Evolutionary conservation across 2,888 invertebrate genomes (phyloP).

Genomic region (Rotaria magnacalcarata): DNA sequence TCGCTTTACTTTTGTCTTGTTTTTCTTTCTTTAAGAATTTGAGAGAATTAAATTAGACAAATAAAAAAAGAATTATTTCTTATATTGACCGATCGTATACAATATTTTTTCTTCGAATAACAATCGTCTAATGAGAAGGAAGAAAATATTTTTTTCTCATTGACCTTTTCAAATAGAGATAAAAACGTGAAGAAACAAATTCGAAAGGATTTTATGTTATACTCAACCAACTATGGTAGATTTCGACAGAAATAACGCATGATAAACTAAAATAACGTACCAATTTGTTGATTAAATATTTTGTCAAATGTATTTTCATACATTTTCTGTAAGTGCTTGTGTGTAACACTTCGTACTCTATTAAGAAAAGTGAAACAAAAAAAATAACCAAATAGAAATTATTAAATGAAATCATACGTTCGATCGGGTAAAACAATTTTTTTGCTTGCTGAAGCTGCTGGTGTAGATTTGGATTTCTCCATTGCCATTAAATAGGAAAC

Average conservation of each 20-base stretch:
- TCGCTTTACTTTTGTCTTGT: neutral
- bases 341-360: constrained; percentile 99
- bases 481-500: constrained; percentile 99
- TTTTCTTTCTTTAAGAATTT: neutral
- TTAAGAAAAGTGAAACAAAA: neutral
- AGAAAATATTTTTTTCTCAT: too few relatives aligned
- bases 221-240: too few relatives aligned
- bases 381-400: neutral
- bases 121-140: too few relatives aligned
- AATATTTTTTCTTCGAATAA: neutral
- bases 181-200: too few relatives aligned
- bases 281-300: constrained; percentile 98
- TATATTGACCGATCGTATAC: neutral
- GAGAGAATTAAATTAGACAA: neutral
- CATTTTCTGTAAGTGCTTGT: constrained; percentile 98
- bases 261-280: constrained; percentile 64
- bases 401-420: constrained; percentile 67
- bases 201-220: too few relatives aligned
- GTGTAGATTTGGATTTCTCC: constrained; percentile 99
- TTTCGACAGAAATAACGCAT: too few relatives aligned
- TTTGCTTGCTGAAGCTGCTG: constrained; percentile 97
- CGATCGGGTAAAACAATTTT: constrained; percentile 97
- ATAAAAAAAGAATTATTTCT: neutral
- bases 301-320: constrained; percentile 98
- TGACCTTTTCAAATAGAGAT: too few relatives aligned